Percentiles rank a stretch among this genome's conserved stretches.
Evolutionary conservation across 2,888 invertebrate genomes (phyloP).

Genomic region (Lasioglossum morio): DNA sequence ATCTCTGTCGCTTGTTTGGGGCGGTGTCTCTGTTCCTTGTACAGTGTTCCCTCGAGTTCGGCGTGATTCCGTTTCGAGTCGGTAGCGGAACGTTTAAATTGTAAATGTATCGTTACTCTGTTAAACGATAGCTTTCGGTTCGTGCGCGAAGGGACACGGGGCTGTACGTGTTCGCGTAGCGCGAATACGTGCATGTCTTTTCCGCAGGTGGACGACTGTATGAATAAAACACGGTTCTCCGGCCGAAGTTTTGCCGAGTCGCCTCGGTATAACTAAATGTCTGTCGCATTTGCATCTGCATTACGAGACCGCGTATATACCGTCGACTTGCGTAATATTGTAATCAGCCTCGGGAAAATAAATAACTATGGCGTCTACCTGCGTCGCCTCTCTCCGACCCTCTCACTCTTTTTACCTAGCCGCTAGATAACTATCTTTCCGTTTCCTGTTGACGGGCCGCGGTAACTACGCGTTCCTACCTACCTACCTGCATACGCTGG

Average conservation of each 20-base stretch:
- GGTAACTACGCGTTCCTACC: constrained; percentile 44
- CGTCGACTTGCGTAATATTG: constrained; percentile 79
- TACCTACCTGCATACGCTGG: background rate
- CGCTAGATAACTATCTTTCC: constrained; percentile 76
- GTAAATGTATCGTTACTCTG: constrained; percentile 64
- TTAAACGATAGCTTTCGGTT: constrained; percentile 49
- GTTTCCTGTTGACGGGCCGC: constrained; percentile 76
- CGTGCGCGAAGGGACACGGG: constrained; percentile 16
- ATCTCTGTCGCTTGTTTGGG: background rate
- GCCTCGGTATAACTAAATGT: constrained; percentile 57
- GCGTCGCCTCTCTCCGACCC: constrained; percentile 31
- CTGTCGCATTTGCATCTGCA: constrained; percentile 74
- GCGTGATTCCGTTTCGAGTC: constrained; percentile 24
- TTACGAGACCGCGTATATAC: constrained; percentile 53
- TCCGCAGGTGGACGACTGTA: constrained; percentile 59
- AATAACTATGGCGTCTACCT: constrained; percentile 74
- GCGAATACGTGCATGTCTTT: constrained; percentile 16
- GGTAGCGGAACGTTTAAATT: constrained; percentile 53
- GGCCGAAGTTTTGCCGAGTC: constrained; percentile 67
- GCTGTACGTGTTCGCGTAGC: constrained; percentile 33
- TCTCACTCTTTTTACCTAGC: constrained; percentile 57
- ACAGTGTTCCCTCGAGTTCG: constrained; percentile 11
- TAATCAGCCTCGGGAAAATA: constrained; percentile 79
- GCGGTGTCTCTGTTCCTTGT: background rate
- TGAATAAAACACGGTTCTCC: constrained; percentile 73